Base-by-base conservation (phyloP, 2,797 vertebrate species). In the Myotis vivesi region DNA sequence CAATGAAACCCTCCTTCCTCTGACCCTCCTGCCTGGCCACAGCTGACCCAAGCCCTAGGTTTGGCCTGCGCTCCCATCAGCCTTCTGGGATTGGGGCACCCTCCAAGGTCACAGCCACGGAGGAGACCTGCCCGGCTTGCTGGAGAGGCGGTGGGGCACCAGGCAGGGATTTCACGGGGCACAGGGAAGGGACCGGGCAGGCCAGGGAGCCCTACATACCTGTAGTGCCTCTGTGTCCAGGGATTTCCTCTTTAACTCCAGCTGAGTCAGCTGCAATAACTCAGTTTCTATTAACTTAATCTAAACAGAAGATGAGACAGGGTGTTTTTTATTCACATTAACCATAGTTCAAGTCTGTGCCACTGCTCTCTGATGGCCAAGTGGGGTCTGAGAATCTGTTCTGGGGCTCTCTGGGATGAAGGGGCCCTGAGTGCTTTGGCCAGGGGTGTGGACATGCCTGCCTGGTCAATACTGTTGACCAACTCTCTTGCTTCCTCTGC, bases 271-370 rank as follows among this genome's bases (percentile, higher is more conserved):
- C 98, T 99, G 99, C 99, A 99, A 98, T 99, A 99, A 99, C 98
- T 99, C 99, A 98, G 96, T 98, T 98, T 99, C 99, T 98, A 99
- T 99, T 98, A 99, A 99, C 98, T 99, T 99, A 99, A 99, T 99
- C 99, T 99, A 99, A 98, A 99, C 98, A 98, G 98, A 98, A 99
- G 98, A 99, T 38, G 98, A 98, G 98, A 99, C 94, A 98, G 96
- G 57, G 44, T 36, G n/a, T 82, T 79, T 64, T 85, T 77, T n/a
- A 98, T 97, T 97, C 89, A 95, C 93, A 93, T 90, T 93, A 88
- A 86, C 72, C 94, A 94, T 20, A 77, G 0, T 89, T 95, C 23
- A 9, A 17, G 79, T 87, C 44, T 87, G 82, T 62, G 77, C 85
- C 28, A 87, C 91, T 91, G 66, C 93, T 93, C 66, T 81, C 87